phyloP scores from a whole-genome alignment of 2,797 vertebrate genomes.

The Synanceia verrucosa region DNA sequence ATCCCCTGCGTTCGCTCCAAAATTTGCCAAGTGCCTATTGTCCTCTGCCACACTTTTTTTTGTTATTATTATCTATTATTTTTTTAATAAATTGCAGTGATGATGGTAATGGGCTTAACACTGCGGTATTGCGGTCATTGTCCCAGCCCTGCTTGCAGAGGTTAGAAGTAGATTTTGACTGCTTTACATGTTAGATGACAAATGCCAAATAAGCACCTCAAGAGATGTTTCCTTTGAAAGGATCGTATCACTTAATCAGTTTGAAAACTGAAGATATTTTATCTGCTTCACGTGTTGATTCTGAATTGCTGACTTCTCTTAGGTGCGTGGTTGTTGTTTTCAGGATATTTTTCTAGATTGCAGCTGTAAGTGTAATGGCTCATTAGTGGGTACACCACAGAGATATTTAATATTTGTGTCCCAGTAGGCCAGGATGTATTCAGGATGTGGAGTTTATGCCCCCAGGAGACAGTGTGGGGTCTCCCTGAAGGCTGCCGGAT shows the following conservation, averaged over 20 bases:
- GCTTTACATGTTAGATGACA: background rate
- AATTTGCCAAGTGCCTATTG: too few species aligned
- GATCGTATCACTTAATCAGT: background rate
- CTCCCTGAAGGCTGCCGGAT: background rate
- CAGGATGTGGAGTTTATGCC: constrained; percentile 2
- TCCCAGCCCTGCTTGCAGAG: too few species aligned
- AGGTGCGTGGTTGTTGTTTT: background rate
- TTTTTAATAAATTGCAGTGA: too few species aligned
- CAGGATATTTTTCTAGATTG: background rate
- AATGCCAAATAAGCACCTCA: background rate
- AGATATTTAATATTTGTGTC: constrained; percentile 18
- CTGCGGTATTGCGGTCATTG: too few species aligned
- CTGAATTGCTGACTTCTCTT: background rate
- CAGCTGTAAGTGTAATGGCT: background rate
- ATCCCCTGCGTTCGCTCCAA: too few species aligned
- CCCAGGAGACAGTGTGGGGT: background rate
- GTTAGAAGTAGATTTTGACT: constrained; percentile 26
- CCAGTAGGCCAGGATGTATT: background rate
- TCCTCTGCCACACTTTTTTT: too few species aligned
- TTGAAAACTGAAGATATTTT: background rate
- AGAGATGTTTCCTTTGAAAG: background rate
- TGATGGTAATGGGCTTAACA: too few species aligned
- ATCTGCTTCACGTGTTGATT: background rate
- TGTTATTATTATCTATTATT: too few species aligned
- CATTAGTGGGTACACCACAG: background rate